Percentiles rank a stretch among this genome's conserved stretches.
phyloP scores from a whole-genome alignment of 2,113 vertebrate genomes.

The Picathartes gymnocephalus region DNA sequence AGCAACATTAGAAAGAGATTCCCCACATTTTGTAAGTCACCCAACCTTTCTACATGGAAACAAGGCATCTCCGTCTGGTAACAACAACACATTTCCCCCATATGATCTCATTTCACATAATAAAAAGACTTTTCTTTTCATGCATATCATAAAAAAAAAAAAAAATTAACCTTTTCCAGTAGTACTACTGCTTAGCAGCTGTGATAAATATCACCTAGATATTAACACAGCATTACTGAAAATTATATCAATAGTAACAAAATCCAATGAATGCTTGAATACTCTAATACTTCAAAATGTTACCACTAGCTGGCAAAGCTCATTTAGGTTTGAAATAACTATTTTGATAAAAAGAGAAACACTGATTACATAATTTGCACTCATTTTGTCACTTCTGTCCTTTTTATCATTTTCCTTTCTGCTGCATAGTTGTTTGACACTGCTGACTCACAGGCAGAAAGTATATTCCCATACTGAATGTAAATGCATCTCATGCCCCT shows the following conservation, averaged over 20 bases:
- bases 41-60: background rate
- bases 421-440: constrained; percentile 19
- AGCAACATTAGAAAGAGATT: background rate
- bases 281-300: background rate
- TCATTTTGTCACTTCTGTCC: constrained; percentile 56
- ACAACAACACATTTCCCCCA: background rate
- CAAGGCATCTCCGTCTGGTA: background rate
- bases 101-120: background rate
- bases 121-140: background rate
- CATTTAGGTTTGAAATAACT: constrained; percentile 27
- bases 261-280: background rate
- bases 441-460: constrained; percentile 34
- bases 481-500: constrained; percentile 20
- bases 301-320: background rate
- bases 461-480: constrained; percentile 23
- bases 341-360: constrained; percentile 21
- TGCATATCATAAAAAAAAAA: background rate
- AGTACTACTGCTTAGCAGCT: background rate
- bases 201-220: background rate
- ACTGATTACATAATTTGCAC: constrained; percentile 51
- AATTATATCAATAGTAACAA: background rate
- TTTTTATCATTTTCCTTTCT: constrained; percentile 15
- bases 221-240: background rate
- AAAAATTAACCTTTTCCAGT: background rate
- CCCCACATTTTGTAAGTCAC: background rate